Conservation (phyloP, 1,140 invertebrate genomes). For the Pseudomyrmex concolor region DNA sequence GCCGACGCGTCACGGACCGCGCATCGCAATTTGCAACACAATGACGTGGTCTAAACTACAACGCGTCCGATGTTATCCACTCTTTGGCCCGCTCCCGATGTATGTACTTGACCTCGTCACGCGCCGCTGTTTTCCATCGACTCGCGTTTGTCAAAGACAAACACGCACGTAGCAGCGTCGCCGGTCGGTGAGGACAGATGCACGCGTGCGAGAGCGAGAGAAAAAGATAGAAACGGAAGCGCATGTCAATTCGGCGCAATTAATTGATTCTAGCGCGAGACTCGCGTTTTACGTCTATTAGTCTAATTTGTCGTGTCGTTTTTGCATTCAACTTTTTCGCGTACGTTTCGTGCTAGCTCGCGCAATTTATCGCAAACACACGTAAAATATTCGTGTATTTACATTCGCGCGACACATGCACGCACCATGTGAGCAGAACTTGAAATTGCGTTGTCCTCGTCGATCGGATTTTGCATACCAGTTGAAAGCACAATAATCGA, state of each 20-base stretch:
- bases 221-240: background rate
- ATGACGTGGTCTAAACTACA: conserved; percentile 60
- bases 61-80: conserved; percentile 49
- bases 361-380: conserved; percentile 45
- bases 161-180: conserved; percentile 3
- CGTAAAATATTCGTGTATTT: conserved; percentile 39
- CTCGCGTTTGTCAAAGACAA: conserved; percentile 50
- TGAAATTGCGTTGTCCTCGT: conserved; percentile 6
- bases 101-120: conserved; percentile 40
- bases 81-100: conserved; percentile 34
- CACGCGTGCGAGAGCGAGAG: no score
- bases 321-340: conserved; percentile 41
- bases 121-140: conserved; percentile 41
- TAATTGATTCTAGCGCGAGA: conserved; percentile 49
- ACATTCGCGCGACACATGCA: conserved; percentile 12
- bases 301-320: conserved; percentile 47
- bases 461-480: conserved; percentile 28
- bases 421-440: background rate
- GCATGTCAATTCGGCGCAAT: conserved; percentile 15
- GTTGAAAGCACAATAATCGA: conserved; percentile 23
- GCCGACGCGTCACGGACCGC: conserved; percentile 29
- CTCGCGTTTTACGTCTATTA: conserved; percentile 31
- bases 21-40: conserved; percentile 65
- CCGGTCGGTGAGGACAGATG: background rate
- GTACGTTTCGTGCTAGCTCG: background rate